Evolutionary conservation across 2,888 invertebrate species (phyloP).

Genomic region (Phyllotreta striolata): DNA sequence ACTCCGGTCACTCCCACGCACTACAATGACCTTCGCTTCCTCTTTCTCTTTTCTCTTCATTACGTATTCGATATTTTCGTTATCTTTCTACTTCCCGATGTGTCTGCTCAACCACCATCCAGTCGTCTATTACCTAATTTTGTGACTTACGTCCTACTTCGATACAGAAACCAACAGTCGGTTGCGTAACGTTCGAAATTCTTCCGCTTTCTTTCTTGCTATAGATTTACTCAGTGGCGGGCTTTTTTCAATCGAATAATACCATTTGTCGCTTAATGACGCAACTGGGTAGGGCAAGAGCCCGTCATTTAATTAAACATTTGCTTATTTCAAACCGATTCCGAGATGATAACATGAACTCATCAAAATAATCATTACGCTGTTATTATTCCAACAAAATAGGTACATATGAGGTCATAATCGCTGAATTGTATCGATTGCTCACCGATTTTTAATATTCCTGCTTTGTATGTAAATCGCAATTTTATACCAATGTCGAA

Average conservation of each 20-base stretch:
- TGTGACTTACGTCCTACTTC: slow-evolving; percentile 45
- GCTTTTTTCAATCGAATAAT: neutral
- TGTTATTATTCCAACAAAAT: too few species aligned
- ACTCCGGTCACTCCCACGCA: slow-evolving; percentile 13
- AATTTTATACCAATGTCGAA: slow-evolving; percentile 3
- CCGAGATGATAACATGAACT: too few species aligned
- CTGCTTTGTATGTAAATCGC: slow-evolving; percentile 4
- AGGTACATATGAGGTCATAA: too few species aligned
- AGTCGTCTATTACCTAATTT: slow-evolving; percentile 44
- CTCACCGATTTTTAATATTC: slow-evolving; percentile 3
- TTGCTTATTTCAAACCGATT: too few species aligned
- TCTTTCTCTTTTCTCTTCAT: slow-evolving; percentile 13
- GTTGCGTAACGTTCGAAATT: slow-evolving; percentile 43
- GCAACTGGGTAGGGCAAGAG: too few species aligned
- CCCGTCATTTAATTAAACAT: too few species aligned
- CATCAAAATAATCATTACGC: too few species aligned
- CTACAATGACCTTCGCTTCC: slow-evolving; percentile 16
- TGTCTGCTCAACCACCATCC: slow-evolving; percentile 10
- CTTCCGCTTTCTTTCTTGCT: slow-evolving; percentile 46
- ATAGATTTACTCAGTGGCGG: slow-evolving; percentile 8
- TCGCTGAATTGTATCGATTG: neutral
- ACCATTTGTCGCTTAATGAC: too few species aligned
- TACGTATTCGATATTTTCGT: slow-evolving; percentile 1
- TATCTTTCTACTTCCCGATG: slow-evolving; percentile 7
- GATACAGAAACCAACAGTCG: slow-evolving; percentile 43